Base-by-base conservation (phyloP, 2,888 invertebrate species). In the Phasia obesa region DNA sequence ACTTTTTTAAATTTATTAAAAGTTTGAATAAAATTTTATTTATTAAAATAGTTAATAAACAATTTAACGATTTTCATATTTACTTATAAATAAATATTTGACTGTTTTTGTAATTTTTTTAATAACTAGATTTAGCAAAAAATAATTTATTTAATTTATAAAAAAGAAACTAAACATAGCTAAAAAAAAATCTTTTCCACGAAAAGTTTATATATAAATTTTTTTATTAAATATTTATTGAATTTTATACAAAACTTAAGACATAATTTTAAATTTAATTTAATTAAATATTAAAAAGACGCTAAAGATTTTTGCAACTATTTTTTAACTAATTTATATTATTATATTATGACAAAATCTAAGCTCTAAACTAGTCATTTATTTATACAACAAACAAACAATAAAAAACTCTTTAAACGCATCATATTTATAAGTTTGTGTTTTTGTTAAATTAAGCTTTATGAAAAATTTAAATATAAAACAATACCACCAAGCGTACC, bases 401-500 rank as follows among this genome's bases (percentile, higher is more conserved):
- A 42, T 42, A n/a, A n/a, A 15, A 42, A 42, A 13, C 64, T 62
- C 15, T 69, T 69, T n/a, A 38, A 42, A 42, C 38, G 38, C 38
- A 27, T 27, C 4, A 38, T 42, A 42, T 42, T n/a, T n/a, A 23
- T 57, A 73, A 51, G 21, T 38, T 65, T 73, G 23, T 69, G 31
- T 62, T 74, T 75, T 70, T 15, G n/a, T 44, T 42, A 76, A 83
- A 80, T 60, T 70, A 75, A 62, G 67, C 83, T 83, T 42, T 84
- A 85, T 85, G 84, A 85, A 85, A 85, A 84, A 85, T 73, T 81
- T 85, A 62, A 84, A 85, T 81, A 57, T 76, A 67, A 85, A 84
- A 81, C 76, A 74, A 55, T 76, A 76, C 83, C 83, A 83, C 79
- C 83, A 83, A 83, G 83, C 83, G 83, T 85, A 79, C 65, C 83